Evolutionary conservation across 2,888 invertebrate genomes (phyloP), one percentile per base, ranked within the genome.

Genomic region (Microctonus brassicae): DNA sequence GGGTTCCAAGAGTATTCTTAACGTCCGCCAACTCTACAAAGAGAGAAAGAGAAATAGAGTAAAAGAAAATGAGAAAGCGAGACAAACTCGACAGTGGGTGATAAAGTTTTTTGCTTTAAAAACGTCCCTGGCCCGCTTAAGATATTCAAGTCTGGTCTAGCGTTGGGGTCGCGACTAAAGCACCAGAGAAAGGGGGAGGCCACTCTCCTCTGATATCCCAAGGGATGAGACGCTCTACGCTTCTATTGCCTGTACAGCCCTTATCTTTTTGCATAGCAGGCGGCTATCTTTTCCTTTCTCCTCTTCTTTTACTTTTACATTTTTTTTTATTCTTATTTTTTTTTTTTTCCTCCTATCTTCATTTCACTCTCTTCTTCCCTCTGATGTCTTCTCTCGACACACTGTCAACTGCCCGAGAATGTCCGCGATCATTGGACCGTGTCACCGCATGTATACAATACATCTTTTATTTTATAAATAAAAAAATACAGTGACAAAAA

Each of bases 181-280:
- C 75, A 70, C 69, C 76, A 77, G 76, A 79, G 79, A 78, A 47
- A 76, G 75, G 73, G 76, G 26, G 77, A 77, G 80, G 74, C 81
- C 82, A 84, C 84, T 84, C 80, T 81, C 77, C 57, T 58, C 81
- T 83, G 84, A 86, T 86, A 86, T 84, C 86, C 85, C 86, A 60
- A 33, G 85, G 85, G 83, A 83, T 80, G 79, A 80, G 78, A 78
- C 70, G 63, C 58, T 71, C 71, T 72, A 36, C 70, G 76, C 79
- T 81, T 77, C 78, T 76, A 78, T 73, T 63, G 66, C 75, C 74
- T 77, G 69, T 79, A 78, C 68, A 77, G 72, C 78, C 78, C 81
- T 84, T 84, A 84, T 84, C 84, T 85, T 71, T 69, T 70, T 69
- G 72, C 47, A 47, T 47, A 47, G 17, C 67, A 73, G 78, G 76